Base-by-base conservation (phyloP, 2,797 vertebrate genomes). In the Otus scops region DNA sequence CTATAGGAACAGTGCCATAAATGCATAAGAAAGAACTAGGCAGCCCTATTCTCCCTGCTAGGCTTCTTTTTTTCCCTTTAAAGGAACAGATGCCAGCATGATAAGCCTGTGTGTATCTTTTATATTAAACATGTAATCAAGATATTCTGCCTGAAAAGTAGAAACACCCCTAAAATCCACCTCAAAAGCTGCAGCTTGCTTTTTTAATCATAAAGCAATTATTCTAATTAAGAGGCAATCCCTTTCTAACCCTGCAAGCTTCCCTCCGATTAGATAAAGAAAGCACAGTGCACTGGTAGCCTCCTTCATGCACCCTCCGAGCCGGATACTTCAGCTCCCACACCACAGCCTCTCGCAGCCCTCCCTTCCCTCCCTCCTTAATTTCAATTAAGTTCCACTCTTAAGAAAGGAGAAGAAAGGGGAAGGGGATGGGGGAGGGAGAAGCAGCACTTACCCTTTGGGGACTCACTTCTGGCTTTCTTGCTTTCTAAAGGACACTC, bases 401-500 rank as follows among this genome's bases (percentile, higher is more conserved):
- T 54, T 47, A 71, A 92, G 79, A 57, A 94, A 88, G 82, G 85
- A 90, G 92, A 94, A 96, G 96, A 94, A 95, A 95, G 47, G 76
- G 84, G 85, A 85, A 75, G 74, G 89, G 59, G 65, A 43, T 54
- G 92, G 82, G 84, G 73, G 94, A 92, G 48, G 65, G 76, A 92
- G 68, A 91, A 77, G 85, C 70, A 47, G 88, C 95, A 96, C 98
- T 97, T 98, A 99, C 99, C 99, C 99, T 99, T 99, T 57, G 99
- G 99, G 92, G 99, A 99, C 90, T 98, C 98, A 93, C 99, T 99
- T 94, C 99, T 98, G 88, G 99, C 98, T 98, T 99, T 99, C 98
- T 99, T 99, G 98, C 98, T 99, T 96, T 99, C 99, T 41, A 99
- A 98, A 85, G 99, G 99, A 98, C 99, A 99, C 97, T 99, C 99